phyloP scores from a whole-genome alignment of 2,797 vertebrate species.

The Amblyraja radiata region DNA sequence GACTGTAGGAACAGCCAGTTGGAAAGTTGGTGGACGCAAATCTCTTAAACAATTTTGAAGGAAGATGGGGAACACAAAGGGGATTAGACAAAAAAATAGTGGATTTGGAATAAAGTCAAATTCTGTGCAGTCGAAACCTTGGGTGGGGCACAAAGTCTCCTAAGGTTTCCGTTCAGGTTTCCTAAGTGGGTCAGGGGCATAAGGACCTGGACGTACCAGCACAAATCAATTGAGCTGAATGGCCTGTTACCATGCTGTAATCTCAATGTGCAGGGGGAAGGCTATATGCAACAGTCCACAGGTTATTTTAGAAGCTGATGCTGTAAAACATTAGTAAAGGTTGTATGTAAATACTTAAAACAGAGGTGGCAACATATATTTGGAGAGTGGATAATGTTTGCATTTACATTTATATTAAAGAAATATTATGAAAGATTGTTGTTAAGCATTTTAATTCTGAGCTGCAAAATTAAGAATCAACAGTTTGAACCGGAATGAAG shows the following conservation, averaged over 20 bases:
- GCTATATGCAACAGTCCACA: background rate
- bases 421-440: background rate
- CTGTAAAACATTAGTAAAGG: background rate
- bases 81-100: background rate
- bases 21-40: background rate
- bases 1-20: background rate
- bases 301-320: background rate
- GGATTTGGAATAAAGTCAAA: background rate
- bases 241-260: background rate
- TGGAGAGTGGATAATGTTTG: background rate
- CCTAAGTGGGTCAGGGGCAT: no score
- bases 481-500: no score
- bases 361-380: background rate
- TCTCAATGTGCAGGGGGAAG: background rate
- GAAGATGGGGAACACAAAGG: background rate
- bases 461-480: background rate
- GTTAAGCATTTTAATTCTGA: background rate
- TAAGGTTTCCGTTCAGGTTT: no score
- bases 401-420: background rate
- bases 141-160: no score
- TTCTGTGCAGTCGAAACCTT: no score
- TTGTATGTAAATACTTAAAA: background rate
- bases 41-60: background rate
- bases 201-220: background rate
- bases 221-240: background rate